Evolutionary conservation across 2,113 vertebrate genomes (phyloP).

Genomic region (Pachyramphus minor): DNA sequence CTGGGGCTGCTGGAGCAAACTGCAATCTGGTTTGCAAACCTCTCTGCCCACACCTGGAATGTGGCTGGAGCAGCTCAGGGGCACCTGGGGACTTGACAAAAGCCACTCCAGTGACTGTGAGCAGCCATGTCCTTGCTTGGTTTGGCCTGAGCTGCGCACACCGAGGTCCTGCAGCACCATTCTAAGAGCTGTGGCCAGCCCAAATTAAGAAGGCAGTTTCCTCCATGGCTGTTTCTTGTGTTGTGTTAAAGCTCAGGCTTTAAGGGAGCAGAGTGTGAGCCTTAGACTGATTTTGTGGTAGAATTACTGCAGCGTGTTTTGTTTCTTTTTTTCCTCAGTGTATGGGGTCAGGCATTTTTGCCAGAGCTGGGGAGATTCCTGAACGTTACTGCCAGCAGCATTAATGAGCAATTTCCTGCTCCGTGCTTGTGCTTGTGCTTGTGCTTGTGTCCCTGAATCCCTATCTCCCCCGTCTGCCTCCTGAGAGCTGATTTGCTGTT

Average conservation of each 20-base stretch:
- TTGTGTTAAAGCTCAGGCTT: not conserved
- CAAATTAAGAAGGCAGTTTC: not conserved
- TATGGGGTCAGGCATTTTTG: not conserved
- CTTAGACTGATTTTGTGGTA: not conserved
- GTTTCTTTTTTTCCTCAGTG: not conserved
- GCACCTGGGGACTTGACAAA: not conserved
- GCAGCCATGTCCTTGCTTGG: not conserved
- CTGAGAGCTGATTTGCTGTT: not conserved
- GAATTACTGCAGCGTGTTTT: not conserved
- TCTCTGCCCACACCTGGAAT: rapidly evolving
- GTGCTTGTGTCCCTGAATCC: not conserved
- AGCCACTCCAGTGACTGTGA: not conserved
- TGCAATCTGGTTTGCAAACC: not conserved
- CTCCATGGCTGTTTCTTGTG: not conserved
- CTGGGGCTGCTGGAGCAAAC: not conserved
- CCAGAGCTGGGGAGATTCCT: not conserved
- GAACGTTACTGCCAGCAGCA: not conserved
- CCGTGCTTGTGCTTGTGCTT: not conserved
- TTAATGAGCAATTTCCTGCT: not conserved
- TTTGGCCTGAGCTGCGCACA: not conserved
- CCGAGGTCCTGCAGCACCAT: not conserved
- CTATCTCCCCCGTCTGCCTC: not conserved
- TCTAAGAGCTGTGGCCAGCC: not conserved
- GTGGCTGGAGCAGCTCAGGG: not conserved
- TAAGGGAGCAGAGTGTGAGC: not conserved